Evolutionary conservation across 2,113 vertebrate species (phyloP).

Genomic region (Oriolus oriolus): DNA sequence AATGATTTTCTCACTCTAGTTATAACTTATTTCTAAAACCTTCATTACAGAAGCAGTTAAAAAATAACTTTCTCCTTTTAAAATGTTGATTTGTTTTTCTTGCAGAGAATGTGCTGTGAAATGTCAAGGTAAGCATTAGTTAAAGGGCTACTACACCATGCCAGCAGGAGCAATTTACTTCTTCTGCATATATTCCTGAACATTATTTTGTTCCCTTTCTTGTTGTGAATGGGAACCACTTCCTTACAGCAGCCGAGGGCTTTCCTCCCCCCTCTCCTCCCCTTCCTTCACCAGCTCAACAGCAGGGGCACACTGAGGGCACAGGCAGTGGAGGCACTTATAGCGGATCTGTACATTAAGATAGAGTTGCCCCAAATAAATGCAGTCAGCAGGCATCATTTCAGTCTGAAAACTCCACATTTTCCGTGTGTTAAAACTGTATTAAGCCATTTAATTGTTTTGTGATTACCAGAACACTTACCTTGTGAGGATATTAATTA

Average conservation of each 20-base stretch:
- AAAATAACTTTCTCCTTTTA: constrained; percentile 66
- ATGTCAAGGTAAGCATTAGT: constrained; percentile 54
- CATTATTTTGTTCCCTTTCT: not conserved
- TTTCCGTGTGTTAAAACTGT: not conserved
- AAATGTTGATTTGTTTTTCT: constrained; percentile 72
- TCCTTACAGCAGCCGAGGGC: not conserved
- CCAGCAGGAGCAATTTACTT: constrained; percentile 25
- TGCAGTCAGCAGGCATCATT: not conserved
- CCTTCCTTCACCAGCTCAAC: constrained; percentile 15
- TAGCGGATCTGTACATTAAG: not conserved
- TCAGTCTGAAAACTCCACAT: not conserved
- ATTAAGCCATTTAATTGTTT: constrained; percentile 57
- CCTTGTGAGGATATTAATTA: constrained; percentile 59
- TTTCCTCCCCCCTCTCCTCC: not conserved
- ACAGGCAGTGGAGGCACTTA: not conserved
- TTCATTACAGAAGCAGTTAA: constrained; percentile 65
- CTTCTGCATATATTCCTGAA: constrained; percentile 34
- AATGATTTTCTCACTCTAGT: constrained; percentile 55
- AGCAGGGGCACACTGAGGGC: not conserved
- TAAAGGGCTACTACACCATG: constrained; percentile 37
- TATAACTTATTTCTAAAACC: constrained; percentile 67
- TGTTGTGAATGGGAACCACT: constrained; percentile 3
- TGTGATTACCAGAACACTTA: constrained; percentile 46
- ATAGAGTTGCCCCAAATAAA: not conserved
- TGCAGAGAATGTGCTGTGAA: constrained; percentile 19